These are phyloP conservation scores for Batillaria attramentaria DNA, from an alignment of 1,140 invertebrate genomes.

Conservation along the genomic window DNA sequence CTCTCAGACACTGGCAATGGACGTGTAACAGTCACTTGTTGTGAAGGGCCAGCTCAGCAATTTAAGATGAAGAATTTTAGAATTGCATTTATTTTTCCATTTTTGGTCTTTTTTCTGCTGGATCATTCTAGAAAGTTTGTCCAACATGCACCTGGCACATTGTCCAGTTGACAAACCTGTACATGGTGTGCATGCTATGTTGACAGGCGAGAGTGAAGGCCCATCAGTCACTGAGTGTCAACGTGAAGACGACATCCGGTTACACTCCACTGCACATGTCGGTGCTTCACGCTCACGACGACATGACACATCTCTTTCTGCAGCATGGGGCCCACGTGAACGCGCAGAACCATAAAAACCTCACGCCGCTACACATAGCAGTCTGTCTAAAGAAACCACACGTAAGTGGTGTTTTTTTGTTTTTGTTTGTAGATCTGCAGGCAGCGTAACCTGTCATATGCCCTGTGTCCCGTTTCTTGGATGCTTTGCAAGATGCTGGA, in stretches of 20 bases:
- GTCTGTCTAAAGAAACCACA: slow-evolving; percentile 39
- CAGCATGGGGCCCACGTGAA: slow-evolving; percentile 73
- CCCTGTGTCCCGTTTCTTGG: background rate
- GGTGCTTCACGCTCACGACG: slow-evolving; percentile 87
- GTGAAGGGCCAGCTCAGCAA: no score
- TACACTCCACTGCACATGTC: slow-evolving; percentile 94
- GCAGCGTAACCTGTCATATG: background rate
- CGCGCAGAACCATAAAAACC: slow-evolving; percentile 59
- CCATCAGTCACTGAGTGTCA: slow-evolving; percentile 37
- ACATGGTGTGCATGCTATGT: background rate
- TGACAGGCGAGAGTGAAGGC: slow-evolving; percentile 21
- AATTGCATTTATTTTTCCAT: no score
- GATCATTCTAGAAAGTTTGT: slow-evolving; percentile 2
- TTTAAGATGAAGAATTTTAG: no score
- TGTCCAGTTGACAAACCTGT: background rate
- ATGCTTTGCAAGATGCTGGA: no score
- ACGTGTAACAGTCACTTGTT: no score
- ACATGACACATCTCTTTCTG: slow-evolving; percentile 89
- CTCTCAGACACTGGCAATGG: no score
- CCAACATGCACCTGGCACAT: background rate
- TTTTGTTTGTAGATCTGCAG: background rate
- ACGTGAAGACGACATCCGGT: slow-evolving; percentile 73
- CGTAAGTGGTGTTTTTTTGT: slow-evolving; percentile 32
- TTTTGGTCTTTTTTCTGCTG: background rate
- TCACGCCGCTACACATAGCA: slow-evolving; percentile 59